These are phyloP conservation scores for Rhagophthalmus giganteus DNA, from an alignment of 2,888 invertebrate genomes.

Conservation along the genomic window DNA sequence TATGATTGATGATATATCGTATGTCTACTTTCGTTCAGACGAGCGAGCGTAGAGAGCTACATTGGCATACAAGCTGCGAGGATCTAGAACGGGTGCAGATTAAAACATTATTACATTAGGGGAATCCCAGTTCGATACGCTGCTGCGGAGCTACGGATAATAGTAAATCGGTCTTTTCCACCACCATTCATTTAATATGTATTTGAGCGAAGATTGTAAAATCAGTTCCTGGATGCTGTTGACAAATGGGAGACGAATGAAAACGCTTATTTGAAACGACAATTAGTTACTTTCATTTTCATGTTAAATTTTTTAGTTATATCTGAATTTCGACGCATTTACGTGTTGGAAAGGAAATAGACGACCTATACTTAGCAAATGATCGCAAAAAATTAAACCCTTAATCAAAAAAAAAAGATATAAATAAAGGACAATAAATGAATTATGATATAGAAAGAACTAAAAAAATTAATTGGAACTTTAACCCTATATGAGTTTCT, in stretches of 20 bases:
- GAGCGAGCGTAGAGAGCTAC: constrained; percentile 40
- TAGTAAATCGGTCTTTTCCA: constrained; percentile 29
- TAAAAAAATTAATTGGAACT: no score
- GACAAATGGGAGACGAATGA: constrained; percentile 15
- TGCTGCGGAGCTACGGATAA: constrained; percentile 36
- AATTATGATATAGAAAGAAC: no score
- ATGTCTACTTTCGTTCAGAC: constrained; percentile 45
- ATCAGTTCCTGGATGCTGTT: constrained; percentile 18
- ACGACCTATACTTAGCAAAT: no score
- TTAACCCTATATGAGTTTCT: no score
- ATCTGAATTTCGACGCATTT: no score
- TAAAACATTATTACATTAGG: constrained; percentile 52
- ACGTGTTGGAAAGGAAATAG: no score
- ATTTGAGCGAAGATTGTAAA: constrained; percentile 15
- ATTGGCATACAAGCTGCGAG: constrained; percentile 49
- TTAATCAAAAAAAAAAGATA: no score
- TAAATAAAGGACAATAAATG: no score
- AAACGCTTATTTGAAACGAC: no score
- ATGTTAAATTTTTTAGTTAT: no score
- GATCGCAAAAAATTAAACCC: no score
- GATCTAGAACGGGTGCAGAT: constrained; percentile 47
- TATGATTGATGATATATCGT: constrained; percentile 51
- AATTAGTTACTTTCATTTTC: no score
- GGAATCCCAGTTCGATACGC: constrained; percentile 46
- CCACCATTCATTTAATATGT: constrained; percentile 23